A percentile compares a stretch with the other conserved stretches of the same genome.
These are phyloP conservation scores for Platycnemis pennipes DNA, from an alignment of 2,888 invertebrate species.

Conservation along the genomic window DNA sequence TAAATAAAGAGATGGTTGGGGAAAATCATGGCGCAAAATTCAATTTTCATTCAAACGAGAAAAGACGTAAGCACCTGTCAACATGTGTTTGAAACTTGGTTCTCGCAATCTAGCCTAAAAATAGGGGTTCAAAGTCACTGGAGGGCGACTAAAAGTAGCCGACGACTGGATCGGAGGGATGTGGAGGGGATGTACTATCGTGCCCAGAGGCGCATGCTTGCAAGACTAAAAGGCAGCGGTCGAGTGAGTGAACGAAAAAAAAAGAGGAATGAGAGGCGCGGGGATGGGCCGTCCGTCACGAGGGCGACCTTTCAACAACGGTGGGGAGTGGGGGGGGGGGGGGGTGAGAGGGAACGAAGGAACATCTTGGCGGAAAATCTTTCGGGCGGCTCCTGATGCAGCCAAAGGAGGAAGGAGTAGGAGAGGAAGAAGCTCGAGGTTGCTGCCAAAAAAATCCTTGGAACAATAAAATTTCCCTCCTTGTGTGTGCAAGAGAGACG, in stretches of 20 bases:
- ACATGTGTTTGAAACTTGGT: no score
- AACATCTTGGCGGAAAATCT: slow-evolving; percentile 39
- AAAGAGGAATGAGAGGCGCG: not conserved
- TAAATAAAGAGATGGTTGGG: no score
- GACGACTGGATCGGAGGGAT: no score
- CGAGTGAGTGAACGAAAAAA: not conserved
- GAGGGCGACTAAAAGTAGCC: no score
- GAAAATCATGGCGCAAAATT: no score
- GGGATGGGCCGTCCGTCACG: not conserved
- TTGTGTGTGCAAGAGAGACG: not conserved
- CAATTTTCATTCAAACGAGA: no score
- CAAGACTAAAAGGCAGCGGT: not conserved
- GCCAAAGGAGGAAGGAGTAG: not conserved
- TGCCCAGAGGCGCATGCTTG: not conserved
- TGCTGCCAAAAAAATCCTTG: slow-evolving; percentile 50
- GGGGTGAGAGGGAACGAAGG: not conserved
- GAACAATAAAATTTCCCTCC: slow-evolving; percentile 56
- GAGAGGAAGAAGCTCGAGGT: slow-evolving; percentile 15
- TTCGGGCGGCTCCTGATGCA: slow-evolving; percentile 28
- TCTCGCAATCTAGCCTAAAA: no score
- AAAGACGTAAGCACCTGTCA: no score
- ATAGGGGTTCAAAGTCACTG: no score
- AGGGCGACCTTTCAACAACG: slow-evolving; percentile 45
- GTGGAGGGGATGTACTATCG: not conserved
- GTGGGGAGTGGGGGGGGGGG: not conserved